Conservation (phyloP, 2,113 vertebrate species). For the Megaceryle maxima region DNA sequence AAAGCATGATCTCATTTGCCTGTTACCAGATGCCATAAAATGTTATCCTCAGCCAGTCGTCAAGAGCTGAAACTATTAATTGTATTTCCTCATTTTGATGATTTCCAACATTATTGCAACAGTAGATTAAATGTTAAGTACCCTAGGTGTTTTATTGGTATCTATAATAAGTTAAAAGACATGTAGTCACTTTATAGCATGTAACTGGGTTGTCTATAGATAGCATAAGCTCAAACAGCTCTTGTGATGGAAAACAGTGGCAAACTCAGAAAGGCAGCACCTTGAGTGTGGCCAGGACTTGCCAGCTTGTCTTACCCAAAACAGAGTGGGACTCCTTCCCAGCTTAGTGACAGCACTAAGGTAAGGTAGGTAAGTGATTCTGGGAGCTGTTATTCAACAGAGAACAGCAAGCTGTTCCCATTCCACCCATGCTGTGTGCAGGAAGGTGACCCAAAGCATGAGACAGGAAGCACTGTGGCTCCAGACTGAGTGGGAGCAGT, state of each 20-base stretch:
- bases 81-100: constrained; percentile 1
- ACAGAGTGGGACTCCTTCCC: not conserved
- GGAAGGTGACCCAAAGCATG: not conserved
- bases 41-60: not conserved
- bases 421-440: not conserved
- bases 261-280: not conserved
- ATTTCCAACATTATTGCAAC: not conserved
- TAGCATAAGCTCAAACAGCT: not conserved
- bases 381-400: not conserved
- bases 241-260: not conserved
- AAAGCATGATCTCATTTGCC: not conserved
- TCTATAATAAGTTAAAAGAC: not conserved
- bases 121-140: constrained; percentile 37
- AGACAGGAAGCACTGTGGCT: not conserved
- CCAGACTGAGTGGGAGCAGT: not conserved
- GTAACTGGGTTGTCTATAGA: not conserved
- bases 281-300: not conserved
- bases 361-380: not conserved
- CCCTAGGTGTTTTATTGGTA: not conserved
- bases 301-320: not conserved
- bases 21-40: not conserved
- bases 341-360: not conserved
- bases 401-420: not conserved
- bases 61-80: not conserved
- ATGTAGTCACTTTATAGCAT: not conserved